Evolutionary conservation across 2,797 vertebrate species (phyloP).

Genomic region (Sparidentex hasta): DNA sequence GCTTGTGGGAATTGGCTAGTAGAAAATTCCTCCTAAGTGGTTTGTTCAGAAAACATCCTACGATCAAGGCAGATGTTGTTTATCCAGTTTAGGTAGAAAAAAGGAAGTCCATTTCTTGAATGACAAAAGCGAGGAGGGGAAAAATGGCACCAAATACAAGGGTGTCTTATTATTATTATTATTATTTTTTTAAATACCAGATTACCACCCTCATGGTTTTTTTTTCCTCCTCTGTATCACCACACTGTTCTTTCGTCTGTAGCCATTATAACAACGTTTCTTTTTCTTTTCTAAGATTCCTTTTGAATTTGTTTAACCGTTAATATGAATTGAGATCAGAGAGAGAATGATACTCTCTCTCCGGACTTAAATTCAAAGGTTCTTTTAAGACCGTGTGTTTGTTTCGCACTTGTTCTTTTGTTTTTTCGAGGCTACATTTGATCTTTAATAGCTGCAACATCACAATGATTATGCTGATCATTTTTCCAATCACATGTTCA

Average conservation of each 20-base stretch:
- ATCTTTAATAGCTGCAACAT: background rate
- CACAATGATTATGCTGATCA: background rate
- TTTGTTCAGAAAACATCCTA: constrained; percentile 88
- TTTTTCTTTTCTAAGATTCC: constrained; percentile 20
- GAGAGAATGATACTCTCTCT: background rate
- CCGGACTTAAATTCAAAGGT: background rate
- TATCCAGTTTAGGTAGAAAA: constrained; percentile 83
- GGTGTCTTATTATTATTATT: constrained; percentile 46
- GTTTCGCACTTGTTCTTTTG: background rate
- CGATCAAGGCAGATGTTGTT: constrained; percentile 89
- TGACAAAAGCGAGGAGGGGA: constrained; percentile 69
- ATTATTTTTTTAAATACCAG: constrained; percentile 36
- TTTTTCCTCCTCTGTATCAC: constrained; percentile 11
- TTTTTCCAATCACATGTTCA: background rate
- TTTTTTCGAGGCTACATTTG: background rate
- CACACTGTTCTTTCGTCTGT: constrained; percentile 42
- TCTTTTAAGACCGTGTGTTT: background rate
- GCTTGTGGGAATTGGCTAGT: constrained; percentile 89
- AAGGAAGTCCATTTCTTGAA: constrained; percentile 73
- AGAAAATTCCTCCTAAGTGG: constrained; percentile 88
- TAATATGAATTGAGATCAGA: constrained; percentile 10
- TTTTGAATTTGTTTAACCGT: constrained; percentile 32
- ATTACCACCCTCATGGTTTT: constrained; percentile 45
- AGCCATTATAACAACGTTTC: constrained; percentile 25
- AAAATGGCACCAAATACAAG: constrained; percentile 60